A percentile compares a stretch with the other conserved stretches of the same genome.
Conservation (phyloP, 2,113 vertebrate species). For the Bagarius yarrelli region DNA sequence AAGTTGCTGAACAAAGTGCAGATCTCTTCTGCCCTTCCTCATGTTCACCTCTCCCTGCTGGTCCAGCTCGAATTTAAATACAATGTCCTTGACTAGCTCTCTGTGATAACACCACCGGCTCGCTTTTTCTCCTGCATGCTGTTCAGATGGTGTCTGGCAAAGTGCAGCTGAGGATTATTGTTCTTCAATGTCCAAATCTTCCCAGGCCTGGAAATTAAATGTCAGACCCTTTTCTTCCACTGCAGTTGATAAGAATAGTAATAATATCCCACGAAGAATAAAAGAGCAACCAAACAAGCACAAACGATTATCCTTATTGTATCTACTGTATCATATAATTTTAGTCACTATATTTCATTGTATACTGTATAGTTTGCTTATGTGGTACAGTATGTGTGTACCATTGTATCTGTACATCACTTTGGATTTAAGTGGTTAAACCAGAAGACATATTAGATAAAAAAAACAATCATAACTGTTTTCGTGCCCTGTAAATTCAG, state of each 20-base stretch:
- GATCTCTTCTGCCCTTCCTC: constrained; percentile 19
- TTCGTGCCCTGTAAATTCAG: not conserved
- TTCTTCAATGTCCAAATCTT: constrained; percentile 27
- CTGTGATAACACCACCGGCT: constrained; percentile 28
- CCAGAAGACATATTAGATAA: not conserved
- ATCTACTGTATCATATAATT: not conserved
- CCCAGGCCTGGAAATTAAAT: constrained; percentile 44
- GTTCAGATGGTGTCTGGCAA: not conserved
- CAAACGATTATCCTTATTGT: not conserved
- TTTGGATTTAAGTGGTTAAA: not conserved
- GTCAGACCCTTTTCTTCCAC: constrained; percentile 1
- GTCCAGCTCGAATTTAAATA: constrained; percentile 1
- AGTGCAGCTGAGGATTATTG: constrained; percentile 33
- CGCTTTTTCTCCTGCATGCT: not conserved
- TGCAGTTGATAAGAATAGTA: not conserved
- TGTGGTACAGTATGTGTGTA: not conserved
- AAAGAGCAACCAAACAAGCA: not conserved
- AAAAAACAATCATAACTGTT: not conserved
- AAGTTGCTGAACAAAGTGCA: constrained; percentile 8
- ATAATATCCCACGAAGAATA: no score
- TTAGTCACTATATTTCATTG: no score
- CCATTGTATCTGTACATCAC: not conserved
- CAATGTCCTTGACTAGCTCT: constrained; percentile 27
- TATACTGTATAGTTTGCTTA: not conserved
- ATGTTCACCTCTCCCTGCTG: constrained; percentile 29